Evolutionary conservation across 2,113 vertebrate species (phyloP).

Genomic region (Chaetodon auriga): DNA sequence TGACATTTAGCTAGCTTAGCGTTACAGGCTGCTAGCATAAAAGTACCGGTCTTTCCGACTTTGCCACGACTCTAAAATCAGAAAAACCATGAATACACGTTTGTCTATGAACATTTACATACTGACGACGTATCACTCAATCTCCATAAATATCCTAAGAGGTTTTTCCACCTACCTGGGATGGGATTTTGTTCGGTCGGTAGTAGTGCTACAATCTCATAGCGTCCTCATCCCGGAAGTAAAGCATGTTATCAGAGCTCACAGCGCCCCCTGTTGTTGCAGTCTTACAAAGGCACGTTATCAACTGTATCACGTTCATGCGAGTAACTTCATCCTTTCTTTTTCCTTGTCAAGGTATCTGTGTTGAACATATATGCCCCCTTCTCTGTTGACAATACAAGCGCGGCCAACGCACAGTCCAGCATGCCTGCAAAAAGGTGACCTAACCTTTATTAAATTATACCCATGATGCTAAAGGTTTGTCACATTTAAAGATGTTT

Average conservation of each 20-base stretch:
- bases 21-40: background rate
- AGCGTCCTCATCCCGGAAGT: slow-evolving; percentile 64
- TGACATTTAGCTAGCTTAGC: background rate
- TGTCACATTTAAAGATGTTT: background rate
- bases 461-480: background rate
- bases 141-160: background rate
- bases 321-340: background rate
- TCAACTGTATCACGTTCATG: background rate
- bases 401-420: background rate
- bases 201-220: background rate
- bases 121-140: accelerated
- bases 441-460: background rate
- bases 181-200: background rate
- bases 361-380: slow-evolving; percentile 9
- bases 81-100: accelerated
- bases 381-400: background rate
- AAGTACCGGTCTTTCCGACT: slow-evolving; percentile 12
- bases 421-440: background rate
- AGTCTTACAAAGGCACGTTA: background rate
- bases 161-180: slow-evolving; percentile 4
- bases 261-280: slow-evolving; percentile 52
- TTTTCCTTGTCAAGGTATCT: slow-evolving; percentile 19
- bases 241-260: background rate
- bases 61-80: background rate
- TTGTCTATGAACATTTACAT: background rate